Conservation (phyloP, 2,888 invertebrate genomes). For the Leptinotarsa juncta region DNA sequence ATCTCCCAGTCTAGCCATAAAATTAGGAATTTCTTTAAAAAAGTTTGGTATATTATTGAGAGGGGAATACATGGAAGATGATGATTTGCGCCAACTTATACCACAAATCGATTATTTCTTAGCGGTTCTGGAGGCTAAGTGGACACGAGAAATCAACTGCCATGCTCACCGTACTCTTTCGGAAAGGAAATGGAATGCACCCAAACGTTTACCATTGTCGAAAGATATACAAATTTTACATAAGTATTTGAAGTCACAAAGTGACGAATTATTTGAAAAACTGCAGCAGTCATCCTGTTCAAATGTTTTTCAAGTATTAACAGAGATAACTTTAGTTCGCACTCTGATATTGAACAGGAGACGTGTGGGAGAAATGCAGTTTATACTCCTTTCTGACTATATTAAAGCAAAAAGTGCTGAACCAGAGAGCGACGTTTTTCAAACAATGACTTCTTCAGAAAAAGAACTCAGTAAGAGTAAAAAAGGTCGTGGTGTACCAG, state of each 20-base stretch:
- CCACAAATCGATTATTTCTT: constrained; percentile 20
- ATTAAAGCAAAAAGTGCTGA: constrained; percentile 21
- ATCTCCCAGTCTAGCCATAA: constrained; percentile 21
- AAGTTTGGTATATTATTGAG: constrained; percentile 19
- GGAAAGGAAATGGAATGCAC: constrained; percentile 28
- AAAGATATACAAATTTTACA: constrained; percentile 25
- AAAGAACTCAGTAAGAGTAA: constrained; percentile 25
- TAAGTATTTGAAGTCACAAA: constrained; percentile 4
- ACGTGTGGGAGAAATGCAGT: constrained; percentile 27
- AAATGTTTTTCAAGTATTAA: constrained; percentile 3
- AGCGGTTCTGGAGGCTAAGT: constrained; percentile 20
- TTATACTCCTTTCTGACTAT: constrained; percentile 19
- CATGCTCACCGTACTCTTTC: constrained; percentile 25
- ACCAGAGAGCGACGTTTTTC: constrained; percentile 21
- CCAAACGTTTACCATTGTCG: constrained; percentile 23
- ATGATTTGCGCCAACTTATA: constrained; percentile 13
- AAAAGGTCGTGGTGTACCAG: constrained; percentile 27
- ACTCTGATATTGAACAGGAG: constrained; percentile 24
- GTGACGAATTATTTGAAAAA: background rate
- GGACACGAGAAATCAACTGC: constrained; percentile 18
- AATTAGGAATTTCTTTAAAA: constrained; percentile 21
- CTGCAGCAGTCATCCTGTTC: background rate
- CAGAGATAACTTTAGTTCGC: constrained; percentile 16
- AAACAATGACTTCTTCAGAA: constrained; percentile 19
- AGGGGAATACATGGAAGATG: constrained; percentile 27